These are phyloP conservation scores for Armadillidium nasatum DNA, from an alignment of 1,140 invertebrate genomes.

Conservation along the genomic window DNA sequence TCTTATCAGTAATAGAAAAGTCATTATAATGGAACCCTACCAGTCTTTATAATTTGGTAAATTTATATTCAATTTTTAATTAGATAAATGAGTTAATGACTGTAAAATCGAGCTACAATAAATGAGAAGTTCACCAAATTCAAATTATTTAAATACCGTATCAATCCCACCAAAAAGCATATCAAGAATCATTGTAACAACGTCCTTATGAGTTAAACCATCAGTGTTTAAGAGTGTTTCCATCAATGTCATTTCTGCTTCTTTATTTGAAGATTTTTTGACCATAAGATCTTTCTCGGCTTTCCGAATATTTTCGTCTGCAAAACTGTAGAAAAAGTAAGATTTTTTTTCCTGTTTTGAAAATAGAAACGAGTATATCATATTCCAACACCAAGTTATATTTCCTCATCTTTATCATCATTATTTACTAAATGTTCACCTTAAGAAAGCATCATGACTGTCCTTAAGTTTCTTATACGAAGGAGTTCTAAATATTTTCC, in stretches of 20 bases:
- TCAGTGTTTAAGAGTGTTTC: slow-evolving; percentile 30
- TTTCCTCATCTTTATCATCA: no score
- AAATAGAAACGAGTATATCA: no score
- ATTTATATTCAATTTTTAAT: neutral
- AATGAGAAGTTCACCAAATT: neutral
- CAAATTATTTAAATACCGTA: slow-evolving; percentile 23
- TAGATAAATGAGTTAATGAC: neutral
- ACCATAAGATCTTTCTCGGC: neutral
- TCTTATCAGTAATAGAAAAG: neutral
- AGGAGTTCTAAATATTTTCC: no score
- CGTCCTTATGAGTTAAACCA: slow-evolving; percentile 27
- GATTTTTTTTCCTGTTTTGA: no score
- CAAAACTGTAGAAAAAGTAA: neutral
- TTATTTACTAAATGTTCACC: no score
- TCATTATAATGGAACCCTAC: neutral
- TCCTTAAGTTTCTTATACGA: no score
- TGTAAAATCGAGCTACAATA: neutral
- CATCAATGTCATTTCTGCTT: slow-evolving; percentile 17
- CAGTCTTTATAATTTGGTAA: neutral
- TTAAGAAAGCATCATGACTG: no score
- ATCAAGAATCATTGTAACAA: slow-evolving; percentile 33
- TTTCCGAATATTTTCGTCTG: neutral
- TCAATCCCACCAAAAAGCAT: slow-evolving; percentile 35
- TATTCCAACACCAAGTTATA: no score
- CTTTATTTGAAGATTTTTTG: neutral